These are phyloP conservation scores for Synanthedon vespiformis DNA, from an alignment of 2,888 invertebrate genomes.

Conservation along the genomic window DNA sequence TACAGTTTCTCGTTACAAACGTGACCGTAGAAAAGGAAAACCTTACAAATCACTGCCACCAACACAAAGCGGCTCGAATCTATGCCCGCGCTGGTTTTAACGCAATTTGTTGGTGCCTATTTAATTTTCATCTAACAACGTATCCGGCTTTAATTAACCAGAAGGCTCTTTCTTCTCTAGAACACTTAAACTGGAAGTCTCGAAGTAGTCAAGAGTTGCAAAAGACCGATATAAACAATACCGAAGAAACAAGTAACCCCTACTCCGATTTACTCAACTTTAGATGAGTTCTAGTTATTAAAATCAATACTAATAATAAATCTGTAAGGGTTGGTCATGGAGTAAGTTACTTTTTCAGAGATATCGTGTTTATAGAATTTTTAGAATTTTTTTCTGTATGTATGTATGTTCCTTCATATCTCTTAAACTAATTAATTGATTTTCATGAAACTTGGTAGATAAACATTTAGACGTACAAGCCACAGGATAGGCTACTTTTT, in stretches of 20 bases:
- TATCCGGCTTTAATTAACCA: conserved; percentile 42
- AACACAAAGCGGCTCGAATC: conserved; percentile 25
- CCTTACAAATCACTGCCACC: conserved; percentile 22
- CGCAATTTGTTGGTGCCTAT: conserved; percentile 39
- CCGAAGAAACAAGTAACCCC: neutral
- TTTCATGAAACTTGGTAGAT: too few relatives aligned
- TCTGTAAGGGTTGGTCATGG: too few relatives aligned
- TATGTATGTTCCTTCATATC: too few relatives aligned
- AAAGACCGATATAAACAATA: conserved; percentile 15
- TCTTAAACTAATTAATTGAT: too few relatives aligned
- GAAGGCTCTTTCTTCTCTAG: conserved; percentile 25
- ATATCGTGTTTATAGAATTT: too few relatives aligned
- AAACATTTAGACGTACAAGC: too few relatives aligned
- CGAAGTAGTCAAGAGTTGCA: conserved; percentile 23
- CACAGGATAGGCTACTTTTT: too few relatives aligned
- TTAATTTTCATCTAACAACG: conserved; percentile 36
- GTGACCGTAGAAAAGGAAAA: conserved; percentile 21
- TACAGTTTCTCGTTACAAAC: conserved; percentile 11
- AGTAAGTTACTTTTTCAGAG: too few relatives aligned
- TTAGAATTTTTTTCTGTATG: too few relatives aligned
- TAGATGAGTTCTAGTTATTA: too few relatives aligned
- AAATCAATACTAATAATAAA: too few relatives aligned
- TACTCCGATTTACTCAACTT: neutral
- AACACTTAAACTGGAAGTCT: conserved; percentile 25
- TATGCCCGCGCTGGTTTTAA: conserved; percentile 23